Base-by-base conservation (phyloP, 2,797 vertebrate species). In the Galaxias olidus region DNA sequence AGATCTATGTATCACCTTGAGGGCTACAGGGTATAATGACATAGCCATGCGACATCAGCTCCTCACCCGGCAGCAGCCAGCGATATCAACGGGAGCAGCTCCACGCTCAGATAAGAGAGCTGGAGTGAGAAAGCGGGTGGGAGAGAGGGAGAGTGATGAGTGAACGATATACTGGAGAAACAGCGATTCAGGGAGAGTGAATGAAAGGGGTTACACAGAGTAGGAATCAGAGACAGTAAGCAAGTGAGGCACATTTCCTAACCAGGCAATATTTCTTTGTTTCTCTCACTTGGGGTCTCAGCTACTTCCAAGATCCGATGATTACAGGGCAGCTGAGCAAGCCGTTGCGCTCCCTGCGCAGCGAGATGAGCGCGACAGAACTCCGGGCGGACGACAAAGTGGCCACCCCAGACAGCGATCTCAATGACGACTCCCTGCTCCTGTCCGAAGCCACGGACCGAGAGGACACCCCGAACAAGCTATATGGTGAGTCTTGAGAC, bases 301-400 rank as follows among this genome's bases (percentile, higher is more conserved):
- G 84, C 66, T 72, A 55, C 61, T 91, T 91, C 88, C 93, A 95
- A 95, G 95, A 98, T 93, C 96, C 94, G 90, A 97, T 98, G 97
- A 98, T 98, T 94, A 95, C 95, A 90, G 97, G 96, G 96, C 96
- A 96, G 95, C 94, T 96, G 94, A 95, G 96, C 93, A 97, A 99
- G 93, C 95, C 95, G 91, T 93, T 93, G 95, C 95, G 97, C 94
- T 95, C 95, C 91, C 93, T 94, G 92, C 95, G 88, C 92, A 94
- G 94, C 95, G 95, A 96, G 92, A 98, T 98, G 96, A 97, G 96
- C 92, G 94, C 90, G 84, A 93, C 95, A 84, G 95, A 97, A 94
- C 94, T 96, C 94, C 94, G 93, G 93, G 94, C 94, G 88, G 96
- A 98, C 87, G 94, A 96, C 92, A 93, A 93, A 93, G 94, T 93